Conservation (phyloP, 2,113 vertebrate species). For the Psilopsiagon aymara region DNA sequence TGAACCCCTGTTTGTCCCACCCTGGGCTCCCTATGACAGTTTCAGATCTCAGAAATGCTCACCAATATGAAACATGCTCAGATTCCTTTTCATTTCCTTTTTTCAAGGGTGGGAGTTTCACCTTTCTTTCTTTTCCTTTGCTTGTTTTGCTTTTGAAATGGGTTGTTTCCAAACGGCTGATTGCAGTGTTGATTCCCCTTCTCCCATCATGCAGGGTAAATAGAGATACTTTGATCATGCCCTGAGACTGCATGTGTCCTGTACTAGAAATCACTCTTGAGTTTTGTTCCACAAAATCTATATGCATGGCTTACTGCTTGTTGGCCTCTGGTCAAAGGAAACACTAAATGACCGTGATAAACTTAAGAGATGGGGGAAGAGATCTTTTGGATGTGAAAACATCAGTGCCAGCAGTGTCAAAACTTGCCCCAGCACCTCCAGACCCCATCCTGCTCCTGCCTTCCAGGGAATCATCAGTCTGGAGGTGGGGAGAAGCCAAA, state of each 20-base stretch:
- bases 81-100: neutral
- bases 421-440: neutral
- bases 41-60: neutral
- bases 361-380: constrained; percentile 12
- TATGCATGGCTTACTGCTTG: neutral
- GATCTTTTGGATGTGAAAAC: neutral
- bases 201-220: neutral
- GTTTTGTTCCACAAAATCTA: neutral
- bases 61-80: neutral
- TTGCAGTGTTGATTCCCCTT: neutral
- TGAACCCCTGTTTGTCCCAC: neutral
- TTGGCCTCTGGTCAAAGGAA: neutral
- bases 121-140: neutral
- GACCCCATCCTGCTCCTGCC: neutral
- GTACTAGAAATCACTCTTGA: neutral
- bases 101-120: neutral
- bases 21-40: neutral
- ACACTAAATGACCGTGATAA: neutral
- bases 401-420: neutral
- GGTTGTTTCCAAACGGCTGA: neutral
- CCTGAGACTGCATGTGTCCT: neutral
- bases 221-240: neutral
- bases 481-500: neutral
- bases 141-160: neutral
- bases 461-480: neutral